phyloP scores from a whole-genome alignment of 1,140 invertebrate genomes.

The Caerostris extrusa region DNA sequence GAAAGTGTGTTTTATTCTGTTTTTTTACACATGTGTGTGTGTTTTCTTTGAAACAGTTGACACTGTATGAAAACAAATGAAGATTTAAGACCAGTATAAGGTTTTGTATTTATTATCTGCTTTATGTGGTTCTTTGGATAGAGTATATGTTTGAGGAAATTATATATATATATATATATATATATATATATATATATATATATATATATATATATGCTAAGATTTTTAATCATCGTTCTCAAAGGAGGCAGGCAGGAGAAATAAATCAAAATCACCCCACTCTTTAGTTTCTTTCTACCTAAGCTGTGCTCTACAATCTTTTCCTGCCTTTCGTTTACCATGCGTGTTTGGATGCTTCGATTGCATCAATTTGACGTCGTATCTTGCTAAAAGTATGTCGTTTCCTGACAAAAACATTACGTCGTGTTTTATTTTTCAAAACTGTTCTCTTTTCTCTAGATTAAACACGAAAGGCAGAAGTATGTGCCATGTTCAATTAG shows the following conservation, averaged over 20 bases:
- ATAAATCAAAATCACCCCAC: background rate
- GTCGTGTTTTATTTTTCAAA: background rate
- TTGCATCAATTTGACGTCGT: background rate
- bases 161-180: too few relatives aligned
- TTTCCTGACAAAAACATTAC: conserved; percentile 20
- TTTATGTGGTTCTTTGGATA: background rate
- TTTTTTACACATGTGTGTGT: too few relatives aligned
- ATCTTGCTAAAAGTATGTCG: background rate
- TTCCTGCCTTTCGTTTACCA: background rate
- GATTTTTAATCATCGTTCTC: background rate
- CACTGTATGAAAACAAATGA: too few relatives aligned
- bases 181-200: too few relatives aligned
- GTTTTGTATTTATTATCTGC: background rate
- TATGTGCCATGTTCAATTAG: background rate
- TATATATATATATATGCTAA: too few relatives aligned
- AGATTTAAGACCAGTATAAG: background rate
- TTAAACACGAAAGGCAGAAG: background rate
- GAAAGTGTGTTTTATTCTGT: too few relatives aligned
- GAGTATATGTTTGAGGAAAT: background rate
- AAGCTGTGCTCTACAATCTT: background rate
- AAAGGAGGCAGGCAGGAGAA: background rate
- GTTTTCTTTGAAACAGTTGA: too few relatives aligned
- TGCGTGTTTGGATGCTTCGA: background rate
- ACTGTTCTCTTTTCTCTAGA: background rate
- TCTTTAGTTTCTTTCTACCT: background rate